These are phyloP conservation scores for Melanogrammus aeglefinus DNA, from an alignment of 2,797 vertebrate species.

Conservation along the genomic window DNA sequence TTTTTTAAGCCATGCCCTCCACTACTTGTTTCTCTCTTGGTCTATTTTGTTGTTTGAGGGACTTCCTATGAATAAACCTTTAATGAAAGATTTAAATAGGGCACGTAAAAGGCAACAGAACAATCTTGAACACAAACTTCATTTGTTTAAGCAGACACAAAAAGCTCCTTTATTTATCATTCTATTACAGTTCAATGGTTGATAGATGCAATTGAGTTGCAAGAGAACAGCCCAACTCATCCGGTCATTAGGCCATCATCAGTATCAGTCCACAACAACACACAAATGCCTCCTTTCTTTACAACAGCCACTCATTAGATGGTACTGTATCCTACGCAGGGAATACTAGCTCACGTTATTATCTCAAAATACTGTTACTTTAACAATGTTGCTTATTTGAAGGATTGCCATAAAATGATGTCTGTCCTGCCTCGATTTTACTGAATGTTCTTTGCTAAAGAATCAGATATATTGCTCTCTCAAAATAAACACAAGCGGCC, in stretches of 20 bases:
- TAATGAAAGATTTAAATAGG: background rate
- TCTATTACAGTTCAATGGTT: conserved; percentile 32
- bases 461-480: too few species aligned
- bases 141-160: conserved; percentile 39
- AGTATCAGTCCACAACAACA: conserved; percentile 32
- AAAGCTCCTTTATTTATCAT: background rate
- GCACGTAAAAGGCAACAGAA: conserved; percentile 5
- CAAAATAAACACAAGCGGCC: too few species aligned
- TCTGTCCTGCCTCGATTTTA: background rate
- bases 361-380: background rate
- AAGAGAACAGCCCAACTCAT: conserved; percentile 41
- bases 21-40: conserved; percentile 1
- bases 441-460: too few species aligned
- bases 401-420: too few species aligned
- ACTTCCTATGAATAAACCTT: conserved; percentile 9
- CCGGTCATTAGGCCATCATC: background rate
- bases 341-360: background rate
- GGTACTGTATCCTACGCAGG: background rate
- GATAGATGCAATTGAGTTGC: conserved; percentile 37
- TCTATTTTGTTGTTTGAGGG: background rate
- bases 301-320: conserved; percentile 15
- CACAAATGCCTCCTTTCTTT: conserved; percentile 21
- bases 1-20: conserved; percentile 41
- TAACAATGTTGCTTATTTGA: background rate
- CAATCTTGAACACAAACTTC: conserved; percentile 30